phyloP scores from a whole-genome alignment of 2,797 vertebrate species.

The Galago senegalensis region DNA sequence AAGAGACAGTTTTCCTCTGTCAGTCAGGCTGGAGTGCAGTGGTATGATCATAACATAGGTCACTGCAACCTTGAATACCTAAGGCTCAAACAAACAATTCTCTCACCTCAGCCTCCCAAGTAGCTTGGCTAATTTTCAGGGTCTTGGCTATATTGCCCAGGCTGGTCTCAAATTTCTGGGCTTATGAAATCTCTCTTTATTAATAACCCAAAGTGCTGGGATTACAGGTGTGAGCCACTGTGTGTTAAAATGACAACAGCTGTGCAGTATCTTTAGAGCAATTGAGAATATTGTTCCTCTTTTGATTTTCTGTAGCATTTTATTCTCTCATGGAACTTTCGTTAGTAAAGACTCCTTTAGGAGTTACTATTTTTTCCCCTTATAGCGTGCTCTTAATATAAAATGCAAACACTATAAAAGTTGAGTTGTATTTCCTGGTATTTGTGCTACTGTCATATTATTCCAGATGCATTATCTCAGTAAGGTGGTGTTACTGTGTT shows the following conservation, averaged over 20 bases:
- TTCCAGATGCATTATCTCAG: neutral
- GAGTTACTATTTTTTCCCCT: neutral
- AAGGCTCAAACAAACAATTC: neutral
- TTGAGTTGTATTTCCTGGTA: neutral
- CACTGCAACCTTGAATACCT: neutral
- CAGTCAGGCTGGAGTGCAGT: neutral
- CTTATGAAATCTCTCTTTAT: neutral
- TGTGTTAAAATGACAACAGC: neutral
- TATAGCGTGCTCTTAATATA: neutral
- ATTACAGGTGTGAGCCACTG: neutral
- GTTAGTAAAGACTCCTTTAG: neutral
- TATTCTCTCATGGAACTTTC: neutral
- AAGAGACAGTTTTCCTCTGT: neutral
- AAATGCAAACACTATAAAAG: neutral
- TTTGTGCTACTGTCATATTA: neutral
- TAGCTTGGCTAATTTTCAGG: neutral
- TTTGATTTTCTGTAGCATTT: neutral
- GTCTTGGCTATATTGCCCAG: neutral
- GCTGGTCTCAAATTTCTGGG: neutral
- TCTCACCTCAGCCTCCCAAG: neutral
- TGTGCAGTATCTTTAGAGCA: neutral
- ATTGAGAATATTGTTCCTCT: neutral
- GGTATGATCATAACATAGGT: neutral
- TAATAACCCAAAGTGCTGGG: neutral
- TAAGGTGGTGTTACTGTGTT: neutral